Percentiles rank a stretch among this genome's conserved stretches.
Evolutionary conservation across 2,888 invertebrate species (phyloP).

Genomic region (Drosophila cracens): DNA sequence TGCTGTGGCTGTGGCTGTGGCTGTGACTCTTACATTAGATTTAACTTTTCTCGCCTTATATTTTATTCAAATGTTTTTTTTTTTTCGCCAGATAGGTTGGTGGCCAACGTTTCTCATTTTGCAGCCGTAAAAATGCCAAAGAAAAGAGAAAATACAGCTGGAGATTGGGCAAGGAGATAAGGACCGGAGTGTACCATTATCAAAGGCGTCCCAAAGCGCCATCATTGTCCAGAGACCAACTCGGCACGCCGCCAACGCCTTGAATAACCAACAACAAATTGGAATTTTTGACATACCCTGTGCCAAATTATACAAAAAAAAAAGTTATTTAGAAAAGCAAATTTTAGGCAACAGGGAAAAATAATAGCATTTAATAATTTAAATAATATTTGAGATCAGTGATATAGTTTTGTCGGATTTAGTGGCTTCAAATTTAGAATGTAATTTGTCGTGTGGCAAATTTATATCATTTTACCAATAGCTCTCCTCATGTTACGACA

Average conservation of each 20-base stretch:
- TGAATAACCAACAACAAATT: slow-evolving; percentile 23
- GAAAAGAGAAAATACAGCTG: slow-evolving; percentile 19
- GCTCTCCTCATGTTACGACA: neutral
- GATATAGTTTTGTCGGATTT: neutral
- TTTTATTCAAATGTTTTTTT: slow-evolving; percentile 74
- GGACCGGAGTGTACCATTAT: slow-evolving; percentile 30
- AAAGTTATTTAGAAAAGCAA: neutral
- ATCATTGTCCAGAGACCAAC: slow-evolving; percentile 42
- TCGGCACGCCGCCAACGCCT: slow-evolving; percentile 33
- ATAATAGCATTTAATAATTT: no score
- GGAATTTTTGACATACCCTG: slow-evolving; percentile 25
- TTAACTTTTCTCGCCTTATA: slow-evolving; percentile 78
- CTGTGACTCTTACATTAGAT: slow-evolving; percentile 71
- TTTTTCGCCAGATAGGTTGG: slow-evolving; percentile 65
- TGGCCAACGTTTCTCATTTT: slow-evolving; percentile 72
- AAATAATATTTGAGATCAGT: neutral
- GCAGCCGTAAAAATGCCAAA: slow-evolving; percentile 66
- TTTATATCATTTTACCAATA: neutral
- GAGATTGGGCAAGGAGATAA: neutral
- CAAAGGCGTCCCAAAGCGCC: slow-evolving; percentile 36
- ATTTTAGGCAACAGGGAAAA: neutral
- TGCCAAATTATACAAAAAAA: neutral
- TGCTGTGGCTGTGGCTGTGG: slow-evolving; percentile 35
- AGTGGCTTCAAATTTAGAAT: neutral
- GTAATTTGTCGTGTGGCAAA: no score